These are phyloP conservation scores for Psilopsiagon aurifrons DNA, from an alignment of 2,113 vertebrate species.

Conservation along the genomic window DNA sequence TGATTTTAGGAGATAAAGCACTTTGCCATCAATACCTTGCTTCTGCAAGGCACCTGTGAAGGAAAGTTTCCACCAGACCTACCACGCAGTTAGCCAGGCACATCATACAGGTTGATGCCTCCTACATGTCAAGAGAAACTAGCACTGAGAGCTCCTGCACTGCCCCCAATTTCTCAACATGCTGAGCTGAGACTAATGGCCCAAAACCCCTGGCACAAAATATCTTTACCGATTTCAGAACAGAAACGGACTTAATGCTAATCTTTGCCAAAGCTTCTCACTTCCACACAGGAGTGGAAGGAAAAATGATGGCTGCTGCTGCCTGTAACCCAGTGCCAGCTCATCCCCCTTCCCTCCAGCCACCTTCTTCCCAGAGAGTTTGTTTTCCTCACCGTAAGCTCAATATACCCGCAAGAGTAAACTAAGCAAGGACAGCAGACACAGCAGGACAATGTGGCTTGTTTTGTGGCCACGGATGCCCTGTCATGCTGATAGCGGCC, in stretches of 20 bases:
- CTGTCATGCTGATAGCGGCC: not conserved
- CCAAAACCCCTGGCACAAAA: not conserved
- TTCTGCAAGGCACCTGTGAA: not conserved
- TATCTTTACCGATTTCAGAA: not conserved
- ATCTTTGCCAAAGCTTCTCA: not conserved
- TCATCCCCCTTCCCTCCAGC: not conserved
- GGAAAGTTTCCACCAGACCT: not conserved
- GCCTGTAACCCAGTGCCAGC: not conserved
- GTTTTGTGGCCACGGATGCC: not conserved
- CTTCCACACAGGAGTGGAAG: not conserved
- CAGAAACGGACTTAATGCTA: not conserved
- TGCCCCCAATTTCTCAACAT: not conserved
- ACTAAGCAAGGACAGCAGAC: not conserved
- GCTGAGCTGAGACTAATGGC: not conserved
- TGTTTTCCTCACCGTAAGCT: not conserved
- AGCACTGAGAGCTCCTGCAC: not conserved
- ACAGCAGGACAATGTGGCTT: not conserved
- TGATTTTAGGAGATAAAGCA: not conserved
- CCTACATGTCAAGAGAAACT: not conserved
- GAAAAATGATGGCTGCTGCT: not conserved
- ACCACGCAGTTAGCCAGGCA: not conserved
- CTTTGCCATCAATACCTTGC: not conserved
- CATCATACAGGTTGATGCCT: not conserved
- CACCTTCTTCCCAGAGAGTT: not conserved
- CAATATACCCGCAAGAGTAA: not conserved